A percentile compares a stretch with the other conserved stretches of the same genome.
These are phyloP conservation scores for Acronicta aceris DNA, from an alignment of 2,888 invertebrate species.

Conservation along the genomic window DNA sequence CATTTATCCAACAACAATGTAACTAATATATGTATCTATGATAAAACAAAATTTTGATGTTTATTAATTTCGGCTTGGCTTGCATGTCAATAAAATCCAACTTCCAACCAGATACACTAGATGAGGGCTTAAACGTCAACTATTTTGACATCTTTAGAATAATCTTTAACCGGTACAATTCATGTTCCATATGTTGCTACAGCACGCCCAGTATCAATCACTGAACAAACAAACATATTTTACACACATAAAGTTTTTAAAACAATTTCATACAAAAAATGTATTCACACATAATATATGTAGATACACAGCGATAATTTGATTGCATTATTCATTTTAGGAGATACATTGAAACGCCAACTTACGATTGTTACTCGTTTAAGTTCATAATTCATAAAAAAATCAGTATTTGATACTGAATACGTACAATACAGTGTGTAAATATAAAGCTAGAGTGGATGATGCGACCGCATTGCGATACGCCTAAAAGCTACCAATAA, in stretches of 20 bases:
- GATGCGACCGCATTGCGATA: constrained; percentile 56
- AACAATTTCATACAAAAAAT: constrained; percentile 30
- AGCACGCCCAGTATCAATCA: constrained; percentile 35
- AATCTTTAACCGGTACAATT: constrained; percentile 3
- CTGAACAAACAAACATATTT: constrained; percentile 36
- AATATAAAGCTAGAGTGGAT: constrained; percentile 47
- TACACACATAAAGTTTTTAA: constrained; percentile 29
- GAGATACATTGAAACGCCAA: constrained; percentile 48
- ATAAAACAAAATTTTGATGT: no score
- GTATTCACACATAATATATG: constrained; percentile 33
- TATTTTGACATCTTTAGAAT: not conserved
- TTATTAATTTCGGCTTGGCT: not conserved
- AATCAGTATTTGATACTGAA: constrained; percentile 50
- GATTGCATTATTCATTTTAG: constrained; percentile 52
- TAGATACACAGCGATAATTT: constrained; percentile 41
- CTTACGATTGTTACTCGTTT: constrained; percentile 38
- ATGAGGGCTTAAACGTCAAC: not conserved
- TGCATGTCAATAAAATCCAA: constrained; percentile 3
- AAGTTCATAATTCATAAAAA: constrained; percentile 46
- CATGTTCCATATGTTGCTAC: constrained; percentile 9
- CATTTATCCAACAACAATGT: not conserved
- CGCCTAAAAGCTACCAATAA: constrained; percentile 73
- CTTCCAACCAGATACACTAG: constrained; percentile 4
- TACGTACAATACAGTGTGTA: constrained; percentile 37
- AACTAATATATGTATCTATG: no score